Conservation (phyloP, 2,113 vertebrate genomes). For the Nannospalax galili region DNA sequence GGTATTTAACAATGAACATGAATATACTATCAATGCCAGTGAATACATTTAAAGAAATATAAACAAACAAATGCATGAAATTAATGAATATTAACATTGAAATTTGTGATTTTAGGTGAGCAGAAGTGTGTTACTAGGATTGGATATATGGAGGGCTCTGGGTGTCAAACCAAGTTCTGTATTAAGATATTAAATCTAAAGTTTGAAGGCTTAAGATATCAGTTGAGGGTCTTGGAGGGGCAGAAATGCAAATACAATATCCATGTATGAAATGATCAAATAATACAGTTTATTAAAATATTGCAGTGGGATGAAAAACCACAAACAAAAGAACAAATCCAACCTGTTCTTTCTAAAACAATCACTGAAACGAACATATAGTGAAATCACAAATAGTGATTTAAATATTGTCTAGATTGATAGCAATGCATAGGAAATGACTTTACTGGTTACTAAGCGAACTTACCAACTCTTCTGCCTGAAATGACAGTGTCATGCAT, state of each 20-base stretch:
- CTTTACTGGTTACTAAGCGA: not conserved
- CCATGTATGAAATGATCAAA: no score
- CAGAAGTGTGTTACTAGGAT: not conserved
- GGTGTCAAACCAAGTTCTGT: no score
- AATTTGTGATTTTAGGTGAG: not conserved
- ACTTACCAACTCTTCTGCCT: not conserved
- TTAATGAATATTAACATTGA: not conserved
- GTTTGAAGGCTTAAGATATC: not conserved
- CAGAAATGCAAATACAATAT: no score
- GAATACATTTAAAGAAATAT: no score
- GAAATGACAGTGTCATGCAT: not conserved
- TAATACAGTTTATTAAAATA: no score
- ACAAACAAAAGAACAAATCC: not conserved
- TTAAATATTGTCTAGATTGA: not conserved
- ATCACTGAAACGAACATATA: not conserved
- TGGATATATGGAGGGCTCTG: not conserved
- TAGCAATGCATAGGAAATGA: not conserved
- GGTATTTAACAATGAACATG: no score
- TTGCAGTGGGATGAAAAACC: not conserved
- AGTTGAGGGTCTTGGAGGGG: not conserved
- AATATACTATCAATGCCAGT: no score
- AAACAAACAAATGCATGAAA: no score
- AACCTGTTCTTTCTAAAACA: not conserved
- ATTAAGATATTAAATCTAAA: no score
- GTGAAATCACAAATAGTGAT: rapidly evolving